phyloP scores from a whole-genome alignment of 2,888 invertebrate species.

The Rhopalosiphum nymphaeae region DNA sequence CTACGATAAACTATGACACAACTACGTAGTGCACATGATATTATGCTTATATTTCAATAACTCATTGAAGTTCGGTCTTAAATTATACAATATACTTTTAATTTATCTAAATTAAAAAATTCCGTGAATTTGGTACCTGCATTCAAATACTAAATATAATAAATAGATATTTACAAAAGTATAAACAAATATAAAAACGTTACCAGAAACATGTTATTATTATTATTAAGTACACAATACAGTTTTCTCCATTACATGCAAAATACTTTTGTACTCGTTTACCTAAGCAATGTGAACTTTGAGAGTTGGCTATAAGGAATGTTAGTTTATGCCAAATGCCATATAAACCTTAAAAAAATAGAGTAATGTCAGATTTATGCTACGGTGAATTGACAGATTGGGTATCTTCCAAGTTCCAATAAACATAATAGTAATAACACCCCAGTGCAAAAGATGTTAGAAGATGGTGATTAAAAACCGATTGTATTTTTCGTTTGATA shows the following conservation, averaged over 20 bases:
- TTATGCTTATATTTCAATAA: not conserved
- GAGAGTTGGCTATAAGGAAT: slow-evolving; percentile 9
- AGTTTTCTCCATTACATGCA: not conserved
- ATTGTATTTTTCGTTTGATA: slow-evolving; percentile 43
- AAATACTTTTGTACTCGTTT: slow-evolving; percentile 14
- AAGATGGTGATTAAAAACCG: slow-evolving; percentile 14
- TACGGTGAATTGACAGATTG: slow-evolving; percentile 52
- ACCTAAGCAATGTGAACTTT: slow-evolving; percentile 44
- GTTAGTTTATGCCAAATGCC: slow-evolving; percentile 43
- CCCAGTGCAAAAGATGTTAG: not conserved
- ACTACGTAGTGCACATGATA: not conserved
- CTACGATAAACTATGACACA: not conserved
- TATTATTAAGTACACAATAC: not conserved
- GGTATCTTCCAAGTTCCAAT: slow-evolving; percentile 57
- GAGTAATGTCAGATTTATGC: slow-evolving; percentile 20
- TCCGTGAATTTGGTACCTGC: not conserved
- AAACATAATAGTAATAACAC: slow-evolving; percentile 1
- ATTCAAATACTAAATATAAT: not conserved
- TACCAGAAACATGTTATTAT: not conserved
- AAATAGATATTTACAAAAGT: not conserved
- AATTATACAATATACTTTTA: not conserved
- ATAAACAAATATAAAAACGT: not conserved
- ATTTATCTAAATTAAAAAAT: not conserved
- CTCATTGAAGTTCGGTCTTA: not conserved
- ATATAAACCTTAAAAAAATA: slow-evolving; percentile 13